phyloP scores from a whole-genome alignment of 2,797 vertebrate genomes.

The Trichosurus vulpecula region DNA sequence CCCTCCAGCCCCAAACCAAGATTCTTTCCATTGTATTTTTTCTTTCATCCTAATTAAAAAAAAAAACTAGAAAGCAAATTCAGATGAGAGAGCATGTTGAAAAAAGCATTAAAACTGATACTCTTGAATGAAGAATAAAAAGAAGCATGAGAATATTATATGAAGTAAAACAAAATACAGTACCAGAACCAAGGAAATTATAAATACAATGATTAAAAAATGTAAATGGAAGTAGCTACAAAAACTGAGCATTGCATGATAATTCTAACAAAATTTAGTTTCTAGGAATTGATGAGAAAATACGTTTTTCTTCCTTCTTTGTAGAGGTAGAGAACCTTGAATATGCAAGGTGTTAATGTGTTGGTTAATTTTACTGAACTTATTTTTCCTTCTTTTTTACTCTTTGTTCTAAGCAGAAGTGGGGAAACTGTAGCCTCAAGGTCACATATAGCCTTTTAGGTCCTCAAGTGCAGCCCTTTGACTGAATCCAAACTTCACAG shows the following conservation, averaged over 20 bases:
- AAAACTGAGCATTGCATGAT: not conserved
- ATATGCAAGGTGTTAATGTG: not conserved
- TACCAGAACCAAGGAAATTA: not conserved
- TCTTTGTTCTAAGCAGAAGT: not conserved
- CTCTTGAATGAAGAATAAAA: not conserved
- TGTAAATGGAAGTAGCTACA: not conserved
- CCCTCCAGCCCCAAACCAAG: not conserved
- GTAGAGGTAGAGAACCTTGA: not conserved
- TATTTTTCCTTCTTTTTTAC: not conserved
- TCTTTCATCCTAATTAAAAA: not conserved
- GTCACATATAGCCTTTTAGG: no score
- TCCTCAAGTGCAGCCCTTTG: no score
- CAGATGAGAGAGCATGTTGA: not conserved
- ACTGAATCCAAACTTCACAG: no score
- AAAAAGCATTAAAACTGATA: not conserved
- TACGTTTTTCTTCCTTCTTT: not conserved
- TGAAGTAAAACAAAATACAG: not conserved
- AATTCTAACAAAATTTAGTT: not conserved
- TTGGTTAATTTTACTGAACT: not conserved
- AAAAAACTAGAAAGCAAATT: not conserved
- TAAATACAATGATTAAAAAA: not conserved
- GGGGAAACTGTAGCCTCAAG: no score
- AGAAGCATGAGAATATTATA: not conserved
- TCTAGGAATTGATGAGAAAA: not conserved
- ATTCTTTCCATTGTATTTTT: not conserved